Evolutionary conservation across 1,140 invertebrate genomes (phyloP).

Genomic region (Cephus cinctus): DNA sequence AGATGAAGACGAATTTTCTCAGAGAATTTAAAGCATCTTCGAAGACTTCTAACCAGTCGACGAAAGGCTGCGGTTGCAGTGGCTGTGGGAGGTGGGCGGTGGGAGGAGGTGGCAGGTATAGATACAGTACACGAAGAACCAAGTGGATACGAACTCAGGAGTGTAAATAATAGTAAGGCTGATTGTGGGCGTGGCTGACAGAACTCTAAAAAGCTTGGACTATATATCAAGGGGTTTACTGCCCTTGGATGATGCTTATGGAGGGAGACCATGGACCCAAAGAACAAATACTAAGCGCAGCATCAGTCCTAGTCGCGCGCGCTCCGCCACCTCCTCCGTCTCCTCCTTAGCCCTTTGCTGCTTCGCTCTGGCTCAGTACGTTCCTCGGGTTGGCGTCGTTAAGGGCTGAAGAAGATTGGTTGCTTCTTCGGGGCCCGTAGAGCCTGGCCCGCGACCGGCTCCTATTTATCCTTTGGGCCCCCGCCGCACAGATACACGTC

Average conservation of each 20-base stretch:
- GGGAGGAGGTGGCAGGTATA: slow-evolving; percentile 26
- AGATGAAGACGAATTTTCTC: too few relatives aligned
- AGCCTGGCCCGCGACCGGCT: slow-evolving; percentile 13
- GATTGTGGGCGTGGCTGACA: slow-evolving; percentile 59
- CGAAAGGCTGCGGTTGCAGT: too few relatives aligned
- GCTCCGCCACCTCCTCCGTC: too few relatives aligned
- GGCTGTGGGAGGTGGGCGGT: slow-evolving; percentile 23
- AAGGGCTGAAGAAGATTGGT: slow-evolving; percentile 36
- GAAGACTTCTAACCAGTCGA: too few relatives aligned
- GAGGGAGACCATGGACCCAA: slow-evolving; percentile 24
- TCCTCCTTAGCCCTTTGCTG: too few relatives aligned
- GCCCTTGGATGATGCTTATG: slow-evolving; percentile 49
- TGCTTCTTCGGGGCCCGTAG: slow-evolving; percentile 25
- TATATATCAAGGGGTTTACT: slow-evolving; percentile 59
- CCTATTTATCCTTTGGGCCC: slow-evolving; percentile 46
- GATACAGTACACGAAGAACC: slow-evolving; percentile 28
- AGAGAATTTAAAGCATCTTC: slow-evolving; percentile 8
- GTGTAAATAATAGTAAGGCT: slow-evolving; percentile 59
- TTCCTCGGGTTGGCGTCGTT: slow-evolving; percentile 35
- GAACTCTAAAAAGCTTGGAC: slow-evolving; percentile 58
- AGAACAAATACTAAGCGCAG: slow-evolving; percentile 32
- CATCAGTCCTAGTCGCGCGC: slow-evolving; percentile 10
- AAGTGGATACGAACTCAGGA: slow-evolving; percentile 28
- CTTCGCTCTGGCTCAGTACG: neutral
- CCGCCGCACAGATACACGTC: slow-evolving; percentile 33